Percentiles rank a stretch among this genome's conserved stretches.
phyloP scores from a whole-genome alignment of 2,888 invertebrate genomes.

The Neoaliturus tenellus region DNA sequence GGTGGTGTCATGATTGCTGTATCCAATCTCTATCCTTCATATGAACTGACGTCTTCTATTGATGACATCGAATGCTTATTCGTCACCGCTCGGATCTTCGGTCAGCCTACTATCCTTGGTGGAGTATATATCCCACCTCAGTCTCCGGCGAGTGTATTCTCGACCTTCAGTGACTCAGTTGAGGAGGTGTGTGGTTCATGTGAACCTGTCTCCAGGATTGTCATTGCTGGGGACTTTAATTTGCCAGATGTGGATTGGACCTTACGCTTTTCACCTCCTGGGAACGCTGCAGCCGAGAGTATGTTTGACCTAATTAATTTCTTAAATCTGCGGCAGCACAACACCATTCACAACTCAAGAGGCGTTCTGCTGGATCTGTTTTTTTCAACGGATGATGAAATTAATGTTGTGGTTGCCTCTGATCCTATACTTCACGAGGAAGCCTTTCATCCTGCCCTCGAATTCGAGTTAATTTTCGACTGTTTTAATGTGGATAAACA shows the following conservation, averaged over 20 bases:
- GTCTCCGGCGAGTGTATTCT: background rate
- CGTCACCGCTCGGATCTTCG: background rate
- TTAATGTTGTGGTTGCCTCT: background rate
- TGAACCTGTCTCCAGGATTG: background rate
- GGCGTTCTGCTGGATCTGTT: background rate
- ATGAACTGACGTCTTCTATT: background rate
- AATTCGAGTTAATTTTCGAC: background rate
- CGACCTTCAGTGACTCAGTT: background rate
- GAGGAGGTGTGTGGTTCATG: conserved; percentile 8
- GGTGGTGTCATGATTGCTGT: background rate
- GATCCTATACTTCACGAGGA: background rate
- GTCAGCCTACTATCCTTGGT: background rate
- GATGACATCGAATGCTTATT: background rate
- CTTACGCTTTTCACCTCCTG: background rate
- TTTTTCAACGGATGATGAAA: background rate
- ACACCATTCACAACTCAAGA: background rate
- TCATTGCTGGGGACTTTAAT: conserved; percentile 22
- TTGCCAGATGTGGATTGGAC: conserved; percentile 2
- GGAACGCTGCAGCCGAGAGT: background rate
- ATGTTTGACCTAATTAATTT: background rate
- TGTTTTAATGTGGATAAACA: background rate
- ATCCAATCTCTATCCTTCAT: background rate
- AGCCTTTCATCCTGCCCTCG: background rate
- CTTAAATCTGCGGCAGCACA: background rate
- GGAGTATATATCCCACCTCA: conserved; percentile 5